These are phyloP conservation scores for Pachypanchax playfairii DNA, from an alignment of 2,113 vertebrate species.

Conservation along the genomic window DNA sequence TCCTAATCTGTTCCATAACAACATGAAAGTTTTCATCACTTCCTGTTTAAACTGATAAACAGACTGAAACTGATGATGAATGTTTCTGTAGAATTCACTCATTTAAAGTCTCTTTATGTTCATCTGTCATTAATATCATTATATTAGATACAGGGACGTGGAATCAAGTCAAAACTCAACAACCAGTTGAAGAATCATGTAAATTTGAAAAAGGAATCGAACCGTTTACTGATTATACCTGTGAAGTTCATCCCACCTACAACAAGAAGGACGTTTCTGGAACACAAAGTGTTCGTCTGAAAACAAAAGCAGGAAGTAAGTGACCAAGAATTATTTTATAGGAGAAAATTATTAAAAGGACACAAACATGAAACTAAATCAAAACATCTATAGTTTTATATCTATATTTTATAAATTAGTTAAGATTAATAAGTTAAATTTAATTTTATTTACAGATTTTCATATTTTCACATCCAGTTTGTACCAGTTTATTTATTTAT, in stretches of 20 bases:
- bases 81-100: background rate
- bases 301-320: slow-evolving; percentile 77
- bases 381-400: too few relatives aligned
- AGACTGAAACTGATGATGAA: background rate
- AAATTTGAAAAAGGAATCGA: accelerated
- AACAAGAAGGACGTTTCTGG: accelerated
- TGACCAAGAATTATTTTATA: slow-evolving; percentile 14
- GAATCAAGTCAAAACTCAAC: too few relatives aligned
- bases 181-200: background rate
- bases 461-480: too few relatives aligned
- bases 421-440: too few relatives aligned
- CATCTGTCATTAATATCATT: background rate
- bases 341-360: too few relatives aligned
- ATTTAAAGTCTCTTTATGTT: background rate
- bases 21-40: background rate
- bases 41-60: background rate
- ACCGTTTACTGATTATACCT: accelerated
- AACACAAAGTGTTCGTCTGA: accelerated
- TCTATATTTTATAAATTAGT: too few relatives aligned
- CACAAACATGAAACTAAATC: too few relatives aligned
- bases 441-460: too few relatives aligned
- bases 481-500: too few relatives aligned
- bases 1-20: too few relatives aligned
- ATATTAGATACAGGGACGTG: background rate
- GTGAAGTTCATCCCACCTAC: background rate